Percentiles rank a stretch among this genome's conserved stretches.
Evolutionary conservation across 2,888 invertebrate species (phyloP).

Genomic region (Eledona agricola): DNA sequence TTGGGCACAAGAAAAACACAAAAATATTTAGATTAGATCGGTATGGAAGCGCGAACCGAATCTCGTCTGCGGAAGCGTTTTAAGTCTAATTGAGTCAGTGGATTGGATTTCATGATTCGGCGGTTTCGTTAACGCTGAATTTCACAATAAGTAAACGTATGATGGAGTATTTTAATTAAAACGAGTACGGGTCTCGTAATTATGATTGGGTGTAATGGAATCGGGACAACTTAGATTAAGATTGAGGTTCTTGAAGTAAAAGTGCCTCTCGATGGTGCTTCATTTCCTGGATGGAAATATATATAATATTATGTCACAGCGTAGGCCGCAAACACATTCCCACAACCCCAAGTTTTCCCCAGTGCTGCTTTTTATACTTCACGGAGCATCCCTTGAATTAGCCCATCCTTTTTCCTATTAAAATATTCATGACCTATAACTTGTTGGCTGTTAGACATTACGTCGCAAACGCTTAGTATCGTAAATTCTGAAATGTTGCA

Average conservation of each 20-base stretch:
- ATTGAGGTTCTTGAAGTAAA: conserved; percentile 38
- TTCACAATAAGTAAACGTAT: conserved; percentile 32
- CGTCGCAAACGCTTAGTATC: too few species aligned
- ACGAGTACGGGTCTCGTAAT: conserved; percentile 12
- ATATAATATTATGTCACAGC: conserved; percentile 36
- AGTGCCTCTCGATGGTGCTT: conserved; percentile 46
- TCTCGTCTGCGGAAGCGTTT: conserved; percentile 16
- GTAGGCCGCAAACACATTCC: conserved; percentile 39
- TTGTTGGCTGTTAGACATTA: conserved; percentile 35
- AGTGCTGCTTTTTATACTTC: conserved; percentile 39
- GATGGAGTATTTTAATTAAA: conserved; percentile 30
- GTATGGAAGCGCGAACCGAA: too few species aligned
- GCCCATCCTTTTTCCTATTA: conserved; percentile 37
- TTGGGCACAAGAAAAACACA: conserved; percentile 16
- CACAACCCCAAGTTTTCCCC: conserved; percentile 39
- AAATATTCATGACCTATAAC: conserved; percentile 38
- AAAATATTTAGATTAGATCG: too few species aligned
- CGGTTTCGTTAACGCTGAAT: conserved; percentile 34
- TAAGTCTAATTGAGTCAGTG: conserved; percentile 40
- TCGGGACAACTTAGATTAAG: too few species aligned
- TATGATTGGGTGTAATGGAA: conserved; percentile 24
- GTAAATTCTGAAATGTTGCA: too few species aligned
- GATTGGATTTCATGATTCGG: conserved; percentile 40
- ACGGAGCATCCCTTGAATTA: conserved; percentile 36
- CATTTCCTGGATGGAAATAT: conserved; percentile 43